These are phyloP conservation scores for Neogale vison DNA, from an alignment of 2,113 vertebrate species.

Conservation along the genomic window DNA sequence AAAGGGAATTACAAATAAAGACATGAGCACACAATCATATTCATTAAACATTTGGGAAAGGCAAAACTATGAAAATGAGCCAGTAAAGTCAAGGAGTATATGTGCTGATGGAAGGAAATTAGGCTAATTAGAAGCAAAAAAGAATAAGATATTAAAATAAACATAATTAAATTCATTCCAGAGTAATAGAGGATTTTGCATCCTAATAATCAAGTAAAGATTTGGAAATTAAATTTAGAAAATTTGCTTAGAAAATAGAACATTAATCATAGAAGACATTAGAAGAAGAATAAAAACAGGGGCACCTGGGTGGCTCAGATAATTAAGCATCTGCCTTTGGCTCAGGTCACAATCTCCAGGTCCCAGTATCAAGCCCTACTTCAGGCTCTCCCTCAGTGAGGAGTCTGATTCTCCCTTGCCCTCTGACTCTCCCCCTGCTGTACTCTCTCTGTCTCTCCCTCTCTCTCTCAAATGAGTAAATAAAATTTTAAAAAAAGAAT, in stretches of 20 bases:
- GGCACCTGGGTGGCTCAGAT: no score
- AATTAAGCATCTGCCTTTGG: no score
- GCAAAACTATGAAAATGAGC: background rate
- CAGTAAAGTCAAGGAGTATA: background rate
- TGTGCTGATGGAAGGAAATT: background rate
- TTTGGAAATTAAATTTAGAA: background rate
- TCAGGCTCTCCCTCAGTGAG: no score
- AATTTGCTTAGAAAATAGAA: conserved; percentile 7
- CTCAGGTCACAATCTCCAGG: no score
- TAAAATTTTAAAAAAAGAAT: background rate
- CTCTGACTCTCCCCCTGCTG: no score
- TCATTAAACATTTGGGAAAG: background rate
- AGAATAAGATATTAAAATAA: background rate
- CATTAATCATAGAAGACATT: background rate
- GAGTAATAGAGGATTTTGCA: background rate
- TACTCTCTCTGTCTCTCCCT: no score
- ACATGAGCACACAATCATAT: background rate
- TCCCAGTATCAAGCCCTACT: no score
- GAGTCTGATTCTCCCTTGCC: no score
- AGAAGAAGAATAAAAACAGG: background rate
- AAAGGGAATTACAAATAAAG: background rate
- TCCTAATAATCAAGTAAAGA: background rate
- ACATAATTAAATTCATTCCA: background rate
- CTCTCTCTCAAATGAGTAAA: no score
- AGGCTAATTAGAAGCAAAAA: background rate